A percentile compares a stretch with the other conserved stretches of the same genome.
These are phyloP conservation scores for Hirtodrosophila histrioides DNA, from an alignment of 2,888 invertebrate species.

Conservation along the genomic window DNA sequence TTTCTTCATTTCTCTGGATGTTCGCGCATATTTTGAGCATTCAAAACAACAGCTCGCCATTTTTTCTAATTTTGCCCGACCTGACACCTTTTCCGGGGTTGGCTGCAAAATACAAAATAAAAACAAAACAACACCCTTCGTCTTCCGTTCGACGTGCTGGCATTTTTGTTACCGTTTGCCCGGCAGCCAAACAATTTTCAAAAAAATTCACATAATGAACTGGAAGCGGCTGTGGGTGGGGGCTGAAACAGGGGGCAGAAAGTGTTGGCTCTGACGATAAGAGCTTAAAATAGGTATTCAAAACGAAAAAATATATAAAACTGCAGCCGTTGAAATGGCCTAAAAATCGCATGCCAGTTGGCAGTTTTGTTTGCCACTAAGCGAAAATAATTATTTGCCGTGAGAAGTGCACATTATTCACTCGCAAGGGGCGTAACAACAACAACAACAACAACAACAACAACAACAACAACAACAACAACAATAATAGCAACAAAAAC, in stretches of 20 bases:
- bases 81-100: conserved; percentile 61
- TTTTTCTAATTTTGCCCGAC: conserved; percentile 57
- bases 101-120: conserved; percentile 1
- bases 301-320: conserved; percentile 15
- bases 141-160: conserved; percentile 60
- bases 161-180: conserved; percentile 53
- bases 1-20: conserved; percentile 16
- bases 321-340: conserved; percentile 53
- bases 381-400: conserved; percentile 82
- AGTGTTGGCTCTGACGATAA: conserved; percentile 40
- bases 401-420: conserved; percentile 81
- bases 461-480: no score
- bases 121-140: conserved; percentile 26
- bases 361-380: conserved; percentile 60
- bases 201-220: conserved; percentile 73
- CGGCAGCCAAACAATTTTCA: conserved; percentile 55
- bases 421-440: conserved; percentile 29
- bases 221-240: conserved; percentile 20
- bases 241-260: conserved; percentile 23
- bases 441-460: conserved; percentile 23
- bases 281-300: conserved; percentile 7
- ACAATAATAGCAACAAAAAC: conserved; percentile 6
- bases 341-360: conserved; percentile 70
- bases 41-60: conserved; percentile 42
- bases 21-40: conserved; percentile 60